Evolutionary conservation across 2,888 invertebrate species (phyloP).

Genomic region (Epinotia bilunana): DNA sequence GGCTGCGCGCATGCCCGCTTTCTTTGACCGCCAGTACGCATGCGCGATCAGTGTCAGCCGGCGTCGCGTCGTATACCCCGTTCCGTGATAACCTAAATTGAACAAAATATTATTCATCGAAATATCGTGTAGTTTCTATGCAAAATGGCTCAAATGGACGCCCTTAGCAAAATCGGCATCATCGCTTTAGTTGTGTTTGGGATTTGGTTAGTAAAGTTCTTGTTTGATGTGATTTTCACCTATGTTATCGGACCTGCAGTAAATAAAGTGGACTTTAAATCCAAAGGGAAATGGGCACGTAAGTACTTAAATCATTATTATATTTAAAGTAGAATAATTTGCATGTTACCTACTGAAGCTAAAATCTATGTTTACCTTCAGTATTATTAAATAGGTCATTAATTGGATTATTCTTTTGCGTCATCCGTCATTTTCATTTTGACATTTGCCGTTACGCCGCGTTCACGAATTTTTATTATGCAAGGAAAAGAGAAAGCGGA

Average conservation of each 20-base stretch:
- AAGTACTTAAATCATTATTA: constrained; percentile 66
- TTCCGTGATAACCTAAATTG: constrained; percentile 64
- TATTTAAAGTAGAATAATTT: constrained; percentile 28
- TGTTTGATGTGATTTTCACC: constrained; percentile 63
- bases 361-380: neutral
- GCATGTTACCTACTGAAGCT: neutral
- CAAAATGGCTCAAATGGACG: constrained; percentile 60
- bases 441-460: neutral
- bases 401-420: constrained; percentile 1
- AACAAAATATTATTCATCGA: constrained; percentile 43
- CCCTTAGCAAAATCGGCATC: constrained; percentile 79
- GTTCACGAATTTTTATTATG: neutral
- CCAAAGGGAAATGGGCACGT: constrained; percentile 93
- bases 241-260: constrained; percentile 83
- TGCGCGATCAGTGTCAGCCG: constrained; percentile 74
- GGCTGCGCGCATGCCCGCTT: constrained; percentile 72
- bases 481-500: constrained; percentile 36
- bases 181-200: constrained; percentile 70
- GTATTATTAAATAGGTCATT: neutral
- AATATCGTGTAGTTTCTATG: constrained; percentile 6
- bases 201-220: constrained; percentile 58
- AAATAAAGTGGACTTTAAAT: constrained; percentile 86
- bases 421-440: neutral
- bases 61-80: constrained; percentile 51
- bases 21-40: constrained; percentile 77